Conservation (phyloP, 2,888 invertebrate genomes). For the Fragum fragum region DNA sequence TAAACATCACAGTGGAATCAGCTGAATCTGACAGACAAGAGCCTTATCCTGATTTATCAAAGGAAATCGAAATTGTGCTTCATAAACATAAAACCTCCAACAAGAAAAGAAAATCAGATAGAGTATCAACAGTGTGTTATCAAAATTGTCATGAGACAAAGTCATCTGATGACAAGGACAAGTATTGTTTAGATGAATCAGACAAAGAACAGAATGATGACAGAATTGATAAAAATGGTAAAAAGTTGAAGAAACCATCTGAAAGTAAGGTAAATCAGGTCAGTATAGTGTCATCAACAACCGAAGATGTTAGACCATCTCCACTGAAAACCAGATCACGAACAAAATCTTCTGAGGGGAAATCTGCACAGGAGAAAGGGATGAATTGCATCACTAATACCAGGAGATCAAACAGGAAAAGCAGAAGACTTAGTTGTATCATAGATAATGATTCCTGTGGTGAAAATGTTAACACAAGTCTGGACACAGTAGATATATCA, state of each 20-base stretch:
- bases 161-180: neutral
- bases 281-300: constrained; percentile 13
- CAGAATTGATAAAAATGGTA: neutral
- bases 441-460: neutral
- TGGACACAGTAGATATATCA: neutral
- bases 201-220: neutral
- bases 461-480: neutral
- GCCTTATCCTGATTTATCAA: constrained; percentile 25
- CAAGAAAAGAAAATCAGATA: neutral
- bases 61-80: constrained; percentile 32
- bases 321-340: constrained; percentile 1
- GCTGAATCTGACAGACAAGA: neutral
- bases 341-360: neutral
- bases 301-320: neutral
- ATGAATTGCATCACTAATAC: neutral
- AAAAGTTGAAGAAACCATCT: neutral
- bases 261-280: constrained; percentile 1
- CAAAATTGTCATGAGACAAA: neutral
- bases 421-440: neutral
- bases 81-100: neutral
- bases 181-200: neutral
- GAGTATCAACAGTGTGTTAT: neutral
- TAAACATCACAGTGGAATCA: neutral
- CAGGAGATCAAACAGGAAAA: neutral
- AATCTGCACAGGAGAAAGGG: neutral